phyloP scores from a whole-genome alignment of 35 echinoderm and acorn worm genomes.

The Apostichopus californicus region DNA sequence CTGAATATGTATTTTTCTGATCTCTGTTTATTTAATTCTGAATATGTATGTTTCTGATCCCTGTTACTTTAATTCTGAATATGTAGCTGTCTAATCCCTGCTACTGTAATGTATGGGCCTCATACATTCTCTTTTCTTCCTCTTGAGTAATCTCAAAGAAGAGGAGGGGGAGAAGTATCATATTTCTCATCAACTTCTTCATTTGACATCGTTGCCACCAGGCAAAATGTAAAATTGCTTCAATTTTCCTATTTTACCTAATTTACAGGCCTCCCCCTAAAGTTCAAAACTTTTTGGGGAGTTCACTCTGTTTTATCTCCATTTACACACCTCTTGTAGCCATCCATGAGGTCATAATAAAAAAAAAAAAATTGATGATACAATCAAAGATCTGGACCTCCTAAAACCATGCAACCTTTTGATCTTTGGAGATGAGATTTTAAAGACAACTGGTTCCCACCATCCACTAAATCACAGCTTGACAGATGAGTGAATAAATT shows the following conservation, averaged over 20 bases:
- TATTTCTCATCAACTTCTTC: too few relatives aligned
- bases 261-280: neutral
- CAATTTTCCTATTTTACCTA: neutral
- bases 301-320: neutral
- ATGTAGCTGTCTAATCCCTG: too few relatives aligned
- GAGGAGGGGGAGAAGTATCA: too few relatives aligned
- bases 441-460: neutral
- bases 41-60: too few relatives aligned
- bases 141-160: too few relatives aligned
- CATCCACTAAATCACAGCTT: neutral
- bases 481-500: neutral
- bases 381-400: constrained; percentile 2
- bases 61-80: too few relatives aligned
- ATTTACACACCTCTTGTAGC: neutral
- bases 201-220: neutral
- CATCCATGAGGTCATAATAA: neutral
- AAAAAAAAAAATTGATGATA: constrained; percentile 3
- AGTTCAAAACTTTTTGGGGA: neutral
- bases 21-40: too few relatives aligned
- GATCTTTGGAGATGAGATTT: neutral
- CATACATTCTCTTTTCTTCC: too few relatives aligned
- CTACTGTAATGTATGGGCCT: too few relatives aligned
- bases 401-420: neutral
- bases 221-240: neutral
- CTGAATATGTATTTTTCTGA: too few relatives aligned